Conservation (phyloP, 2,113 vertebrate genomes). For the Vombatus ursinus region DNA sequence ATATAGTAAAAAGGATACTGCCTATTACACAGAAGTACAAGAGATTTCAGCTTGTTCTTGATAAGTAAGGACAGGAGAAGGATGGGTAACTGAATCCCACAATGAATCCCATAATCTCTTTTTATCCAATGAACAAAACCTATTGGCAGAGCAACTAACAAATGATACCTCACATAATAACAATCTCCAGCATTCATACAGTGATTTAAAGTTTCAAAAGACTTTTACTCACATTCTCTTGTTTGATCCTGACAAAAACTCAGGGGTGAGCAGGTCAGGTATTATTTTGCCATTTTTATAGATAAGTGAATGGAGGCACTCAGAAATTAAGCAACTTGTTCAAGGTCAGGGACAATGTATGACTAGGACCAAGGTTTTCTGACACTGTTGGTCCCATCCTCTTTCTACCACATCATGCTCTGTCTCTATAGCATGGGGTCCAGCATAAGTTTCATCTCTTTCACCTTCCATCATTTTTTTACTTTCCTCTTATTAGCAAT, state of each 20-base stretch:
- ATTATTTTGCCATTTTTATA: not conserved
- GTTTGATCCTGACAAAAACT: not conserved
- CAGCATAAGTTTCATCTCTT: not conserved
- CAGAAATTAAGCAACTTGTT: not conserved
- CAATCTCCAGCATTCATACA: not conserved
- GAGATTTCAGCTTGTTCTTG: not conserved
- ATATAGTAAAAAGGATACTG: not conserved
- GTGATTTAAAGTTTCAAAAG: not conserved
- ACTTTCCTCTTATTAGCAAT: not conserved
- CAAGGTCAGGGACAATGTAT: not conserved
- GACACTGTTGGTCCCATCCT: not conserved
- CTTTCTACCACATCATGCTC: not conserved
- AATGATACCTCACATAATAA: not conserved
- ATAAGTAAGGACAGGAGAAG: not conserved
- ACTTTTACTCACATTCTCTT: not conserved
- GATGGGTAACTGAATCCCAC: not conserved
- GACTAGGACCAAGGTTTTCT: not conserved
- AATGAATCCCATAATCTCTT: not conserved
- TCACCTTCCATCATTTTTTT: not conserved
- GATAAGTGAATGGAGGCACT: not conserved
- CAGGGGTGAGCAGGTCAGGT: not conserved
- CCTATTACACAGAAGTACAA: not conserved
- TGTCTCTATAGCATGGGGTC: not conserved
- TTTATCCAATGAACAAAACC: not conserved
- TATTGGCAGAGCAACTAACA: not conserved